phyloP scores from a whole-genome alignment of 2,113 vertebrate species.

The Callorhinus ursinus region DNA sequence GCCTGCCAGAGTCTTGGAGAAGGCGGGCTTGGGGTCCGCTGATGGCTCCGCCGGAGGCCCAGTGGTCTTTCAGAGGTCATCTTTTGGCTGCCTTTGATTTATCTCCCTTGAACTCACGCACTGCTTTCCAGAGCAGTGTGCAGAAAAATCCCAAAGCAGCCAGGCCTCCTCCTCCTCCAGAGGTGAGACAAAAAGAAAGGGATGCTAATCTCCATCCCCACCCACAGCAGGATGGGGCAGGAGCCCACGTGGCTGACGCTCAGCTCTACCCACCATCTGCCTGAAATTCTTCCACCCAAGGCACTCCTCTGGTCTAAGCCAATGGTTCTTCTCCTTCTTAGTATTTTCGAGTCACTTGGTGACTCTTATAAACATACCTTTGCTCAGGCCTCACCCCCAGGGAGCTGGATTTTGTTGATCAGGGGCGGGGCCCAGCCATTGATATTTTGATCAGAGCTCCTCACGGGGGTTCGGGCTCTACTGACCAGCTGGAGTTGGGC shows the following conservation, averaged over 20 bases:
- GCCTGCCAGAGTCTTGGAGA: accelerated
- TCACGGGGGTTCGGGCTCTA: not conserved
- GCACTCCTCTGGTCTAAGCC: not conserved
- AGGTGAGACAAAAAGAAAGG: not conserved
- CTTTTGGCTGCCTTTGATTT: not conserved
- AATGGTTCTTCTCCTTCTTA: accelerated
- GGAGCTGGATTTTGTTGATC: not conserved
- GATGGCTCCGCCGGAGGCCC: accelerated
- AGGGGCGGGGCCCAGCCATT: not conserved
- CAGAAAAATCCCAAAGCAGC: not conserved
- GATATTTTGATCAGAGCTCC: too few relatives aligned
- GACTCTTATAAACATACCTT: not conserved
- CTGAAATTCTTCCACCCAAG: not conserved
- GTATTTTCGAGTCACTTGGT: accelerated
- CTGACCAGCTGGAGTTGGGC: not conserved
- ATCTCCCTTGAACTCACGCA: not conserved
- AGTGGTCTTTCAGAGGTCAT: not conserved
- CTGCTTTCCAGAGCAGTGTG: not conserved
- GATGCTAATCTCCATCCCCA: accelerated
- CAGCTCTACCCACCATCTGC: accelerated
- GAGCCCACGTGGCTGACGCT: not conserved
- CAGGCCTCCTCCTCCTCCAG: not conserved
- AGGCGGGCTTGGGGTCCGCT: accelerated
- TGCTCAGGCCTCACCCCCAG: accelerated
- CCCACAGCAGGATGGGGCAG: accelerated